Base-by-base conservation (phyloP, 2,797 vertebrate species). In the Triplophysa yarkandensis region DNA sequence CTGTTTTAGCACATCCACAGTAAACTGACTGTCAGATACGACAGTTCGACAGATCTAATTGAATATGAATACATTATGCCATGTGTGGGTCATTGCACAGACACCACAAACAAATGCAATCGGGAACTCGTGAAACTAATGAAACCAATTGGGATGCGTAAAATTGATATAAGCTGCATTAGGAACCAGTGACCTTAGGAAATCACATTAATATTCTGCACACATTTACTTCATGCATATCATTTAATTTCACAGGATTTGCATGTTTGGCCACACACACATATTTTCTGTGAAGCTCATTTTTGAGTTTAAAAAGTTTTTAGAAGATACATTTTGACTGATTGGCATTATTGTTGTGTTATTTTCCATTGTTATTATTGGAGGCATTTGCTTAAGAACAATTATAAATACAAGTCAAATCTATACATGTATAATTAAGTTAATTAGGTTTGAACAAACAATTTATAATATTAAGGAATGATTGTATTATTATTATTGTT, bases 131-230 rank as follows among this genome's bases (percentile, higher is more conserved):
- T 16, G 9, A 17, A 57, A 43, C 1, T 43, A 30, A 69, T 19
- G 25, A 57, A 69, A 28, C 36, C 34, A 30, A 10, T 2, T 16
- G 36, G 52, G 36, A 69, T 0, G 17, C 52, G 30, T 27, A 30
- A 58, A 28, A 68, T 19, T 41, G 32, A 41, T 23, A 41, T 23
- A 68, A 57, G 54, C 52, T 43, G 36, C 17, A 2, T 16, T 30
- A 25, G 55, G 36, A 57, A 17, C 6, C 27, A 43, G 36, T 69
- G 52, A 57, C 52, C 52, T 58, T 17, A 69, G 67, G 25, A 58
- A 57, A 58, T 69, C 25, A 9, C 25, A 69, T 57, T 69, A 25
- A 43, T 69, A 44, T 68, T 68, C 65, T 54, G 32, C 21, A 25
- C 30, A 39, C 30, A 39, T 36, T 52, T 21, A 0, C 36, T 50